phyloP scores from a whole-genome alignment of 2,113 vertebrate genomes.

The Heterotis niloticus region DNA sequence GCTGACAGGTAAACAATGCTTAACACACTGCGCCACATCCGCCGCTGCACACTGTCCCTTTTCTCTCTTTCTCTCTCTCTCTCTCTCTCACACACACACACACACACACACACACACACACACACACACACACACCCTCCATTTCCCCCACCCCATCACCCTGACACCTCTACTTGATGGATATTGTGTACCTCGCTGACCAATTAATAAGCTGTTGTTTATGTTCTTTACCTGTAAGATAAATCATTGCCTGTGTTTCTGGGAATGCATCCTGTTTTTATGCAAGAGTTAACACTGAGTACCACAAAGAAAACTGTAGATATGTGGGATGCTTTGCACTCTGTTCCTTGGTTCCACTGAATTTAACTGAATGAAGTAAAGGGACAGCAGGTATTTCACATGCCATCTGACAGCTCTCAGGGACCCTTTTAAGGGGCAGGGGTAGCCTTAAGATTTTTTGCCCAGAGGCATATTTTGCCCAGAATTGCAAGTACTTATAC shows the following conservation, averaged over 20 bases:
- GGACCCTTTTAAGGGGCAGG: background rate
- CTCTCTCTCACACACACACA: no score
- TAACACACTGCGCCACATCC: slow-evolving; percentile 54
- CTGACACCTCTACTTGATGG: slow-evolving; percentile 12
- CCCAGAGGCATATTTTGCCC: slow-evolving; percentile 5
- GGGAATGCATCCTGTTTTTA: background rate
- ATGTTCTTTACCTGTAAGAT: background rate
- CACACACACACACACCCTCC: background rate
- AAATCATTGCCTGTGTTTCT: background rate
- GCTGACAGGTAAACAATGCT: slow-evolving; percentile 97
- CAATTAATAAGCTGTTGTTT: slow-evolving; percentile 3
- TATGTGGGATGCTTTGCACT: background rate
- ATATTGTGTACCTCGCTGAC: background rate
- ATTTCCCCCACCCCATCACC: background rate
- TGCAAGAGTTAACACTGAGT: slow-evolving; percentile 1
- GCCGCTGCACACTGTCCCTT: background rate
- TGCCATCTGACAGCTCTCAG: slow-evolving; percentile 12
- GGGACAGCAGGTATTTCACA: slow-evolving; percentile 14
- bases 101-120: background rate
- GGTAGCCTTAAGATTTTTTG: background rate
- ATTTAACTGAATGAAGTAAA: background rate
- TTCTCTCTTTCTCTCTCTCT: background rate
- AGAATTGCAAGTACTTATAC: slow-evolving; percentile 23
- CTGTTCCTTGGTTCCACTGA: background rate
- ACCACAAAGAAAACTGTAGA: background rate